These are phyloP conservation scores for Eriocheir sinensis DNA, from an alignment of 1,140 invertebrate species.

Conservation along the genomic window DNA sequence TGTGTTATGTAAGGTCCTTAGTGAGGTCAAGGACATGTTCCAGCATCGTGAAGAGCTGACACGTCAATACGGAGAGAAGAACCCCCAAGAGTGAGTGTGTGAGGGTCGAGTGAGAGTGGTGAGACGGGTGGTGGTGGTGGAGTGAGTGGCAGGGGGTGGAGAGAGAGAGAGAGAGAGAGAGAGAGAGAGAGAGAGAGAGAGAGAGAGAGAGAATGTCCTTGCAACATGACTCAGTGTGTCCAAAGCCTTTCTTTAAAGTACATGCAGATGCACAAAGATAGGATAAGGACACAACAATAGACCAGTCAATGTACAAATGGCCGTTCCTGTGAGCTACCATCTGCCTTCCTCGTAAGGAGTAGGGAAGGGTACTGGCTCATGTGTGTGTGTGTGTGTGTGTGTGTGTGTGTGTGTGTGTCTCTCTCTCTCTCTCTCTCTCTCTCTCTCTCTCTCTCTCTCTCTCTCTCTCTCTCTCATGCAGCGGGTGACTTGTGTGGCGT, in stretches of 20 bases:
- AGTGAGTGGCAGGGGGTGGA: background rate
- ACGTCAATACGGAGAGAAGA: background rate
- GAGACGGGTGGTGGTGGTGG: background rate
- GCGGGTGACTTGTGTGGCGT: background rate
- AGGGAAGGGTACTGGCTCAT: background rate
- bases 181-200: background rate
- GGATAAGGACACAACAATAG: too few species aligned
- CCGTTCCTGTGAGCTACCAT: too few species aligned
- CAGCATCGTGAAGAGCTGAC: background rate
- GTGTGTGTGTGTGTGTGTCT: background rate
- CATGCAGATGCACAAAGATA: too few species aligned
- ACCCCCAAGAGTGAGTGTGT: background rate
- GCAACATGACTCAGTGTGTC: too few species aligned
- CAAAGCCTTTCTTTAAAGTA: too few species aligned
- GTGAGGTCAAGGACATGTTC: background rate
- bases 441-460: constrained; percentile 8
- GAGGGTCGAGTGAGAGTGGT: constrained; percentile 5
- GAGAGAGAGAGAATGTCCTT: background rate
- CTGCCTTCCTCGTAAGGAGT: too few species aligned
- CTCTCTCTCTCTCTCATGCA: background rate
- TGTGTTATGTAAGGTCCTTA: background rate
- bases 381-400: too few species aligned
- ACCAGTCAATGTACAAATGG: too few species aligned
- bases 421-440: constrained; percentile 31
- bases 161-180: background rate